Conservation (phyloP, 2,113 vertebrate genomes). For the Anseranas semipalmata region DNA sequence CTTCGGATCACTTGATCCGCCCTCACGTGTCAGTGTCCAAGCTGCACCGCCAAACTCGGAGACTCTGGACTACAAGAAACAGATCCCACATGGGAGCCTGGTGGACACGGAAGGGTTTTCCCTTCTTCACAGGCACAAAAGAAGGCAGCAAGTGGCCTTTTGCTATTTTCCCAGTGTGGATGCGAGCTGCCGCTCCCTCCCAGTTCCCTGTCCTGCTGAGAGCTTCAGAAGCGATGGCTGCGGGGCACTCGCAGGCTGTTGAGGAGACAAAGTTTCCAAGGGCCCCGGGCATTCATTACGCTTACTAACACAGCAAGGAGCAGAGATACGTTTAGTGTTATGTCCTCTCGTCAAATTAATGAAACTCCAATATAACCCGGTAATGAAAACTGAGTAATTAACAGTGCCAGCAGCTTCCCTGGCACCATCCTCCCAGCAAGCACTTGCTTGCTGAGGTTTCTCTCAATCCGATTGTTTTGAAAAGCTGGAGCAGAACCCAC, state of each 20-base stretch:
- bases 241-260: background rate
- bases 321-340: background rate
- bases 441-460: background rate
- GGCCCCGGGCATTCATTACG: background rate
- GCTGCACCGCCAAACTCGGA: background rate
- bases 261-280: rapidly evolving
- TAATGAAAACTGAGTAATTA: background rate
- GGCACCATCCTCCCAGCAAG: background rate
- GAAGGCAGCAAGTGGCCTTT: background rate
- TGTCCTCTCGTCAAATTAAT: background rate
- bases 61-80: background rate
- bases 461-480: background rate
- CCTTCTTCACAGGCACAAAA: background rate
- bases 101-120: background rate
- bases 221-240: background rate
- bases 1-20: rapidly evolving
- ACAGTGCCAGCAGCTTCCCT: background rate
- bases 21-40: background rate
- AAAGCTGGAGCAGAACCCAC: background rate
- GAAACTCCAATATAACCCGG: background rate
- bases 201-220: rapidly evolving
- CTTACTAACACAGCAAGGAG: background rate
- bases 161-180: rapidly evolving
- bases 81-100: background rate
- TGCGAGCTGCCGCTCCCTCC: background rate